A percentile compares a stretch with the other conserved stretches of the same genome.
These are phyloP conservation scores for Asteroscopus sphinx DNA, from an alignment of 2,888 invertebrate genomes.

Conservation along the genomic window DNA sequence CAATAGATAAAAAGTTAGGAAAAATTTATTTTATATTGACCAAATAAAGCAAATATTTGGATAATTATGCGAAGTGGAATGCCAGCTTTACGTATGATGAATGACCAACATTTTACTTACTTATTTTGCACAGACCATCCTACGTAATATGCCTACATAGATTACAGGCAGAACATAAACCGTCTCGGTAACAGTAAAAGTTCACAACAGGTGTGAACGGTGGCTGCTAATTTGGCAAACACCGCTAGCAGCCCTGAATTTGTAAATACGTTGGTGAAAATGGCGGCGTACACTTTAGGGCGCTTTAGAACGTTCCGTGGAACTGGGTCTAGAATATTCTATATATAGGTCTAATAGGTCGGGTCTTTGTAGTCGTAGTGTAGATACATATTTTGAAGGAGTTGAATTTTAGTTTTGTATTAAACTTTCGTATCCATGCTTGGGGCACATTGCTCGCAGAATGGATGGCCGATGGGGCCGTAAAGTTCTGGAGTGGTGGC, in stretches of 20 bases:
- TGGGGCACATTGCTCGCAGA: too few species aligned
- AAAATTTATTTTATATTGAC: too few species aligned
- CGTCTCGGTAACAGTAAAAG: slow-evolving; percentile 61
- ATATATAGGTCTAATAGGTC: too few species aligned
- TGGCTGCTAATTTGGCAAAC: slow-evolving; percentile 52
- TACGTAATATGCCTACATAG: slow-evolving; percentile 25
- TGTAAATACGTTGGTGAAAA: slow-evolving; percentile 46
- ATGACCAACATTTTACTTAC: slow-evolving; percentile 7
- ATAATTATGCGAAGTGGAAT: too few species aligned
- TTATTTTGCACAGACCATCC: slow-evolving; percentile 20
- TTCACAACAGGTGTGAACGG: slow-evolving; percentile 70
- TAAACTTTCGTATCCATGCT: too few species aligned
- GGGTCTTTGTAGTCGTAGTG: too few species aligned
- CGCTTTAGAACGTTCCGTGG: slow-evolving; percentile 19
- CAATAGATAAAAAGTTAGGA: too few species aligned
- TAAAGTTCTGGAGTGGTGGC: too few species aligned
- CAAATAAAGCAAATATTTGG: too few species aligned
- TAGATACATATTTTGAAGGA: too few species aligned
- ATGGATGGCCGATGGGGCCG: too few species aligned
- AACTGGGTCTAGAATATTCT: slow-evolving; percentile 1
- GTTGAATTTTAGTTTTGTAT: too few species aligned
- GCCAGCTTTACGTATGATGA: not conserved
- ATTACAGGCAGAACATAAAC: slow-evolving; percentile 28
- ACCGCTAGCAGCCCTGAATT: slow-evolving; percentile 40
- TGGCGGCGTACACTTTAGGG: slow-evolving; percentile 13